These are phyloP conservation scores for Nysson spinosus DNA, from an alignment of 2,888 invertebrate species.

Conservation along the genomic window DNA sequence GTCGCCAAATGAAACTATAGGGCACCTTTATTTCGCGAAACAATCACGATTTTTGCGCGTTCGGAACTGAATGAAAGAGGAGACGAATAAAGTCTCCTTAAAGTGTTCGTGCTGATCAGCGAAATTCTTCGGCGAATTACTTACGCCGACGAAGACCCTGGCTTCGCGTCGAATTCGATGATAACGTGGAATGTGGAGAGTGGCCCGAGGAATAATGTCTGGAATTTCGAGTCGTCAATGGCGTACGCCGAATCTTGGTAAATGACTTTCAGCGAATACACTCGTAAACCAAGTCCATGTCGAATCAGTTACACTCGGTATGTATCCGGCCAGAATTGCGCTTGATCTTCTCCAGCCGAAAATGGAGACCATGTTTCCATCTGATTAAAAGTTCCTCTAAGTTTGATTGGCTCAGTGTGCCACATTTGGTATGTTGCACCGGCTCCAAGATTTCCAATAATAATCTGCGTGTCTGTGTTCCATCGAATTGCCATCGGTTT, in stretches of 20 bases:
- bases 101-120: slow-evolving; percentile 31
- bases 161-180: slow-evolving; percentile 29
- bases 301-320: slow-evolving; percentile 21
- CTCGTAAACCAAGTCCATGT: slow-evolving; percentile 19
- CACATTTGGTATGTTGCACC: too few species aligned
- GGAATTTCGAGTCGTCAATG: slow-evolving; percentile 39
- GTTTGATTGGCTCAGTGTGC: too few species aligned
- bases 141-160: slow-evolving; percentile 12
- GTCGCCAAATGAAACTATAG: slow-evolving; percentile 20
- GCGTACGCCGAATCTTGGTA: slow-evolving; percentile 31
- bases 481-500: too few species aligned
- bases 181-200: slow-evolving; percentile 31
- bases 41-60: slow-evolving; percentile 21
- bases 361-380: background rate
- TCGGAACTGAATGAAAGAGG: background rate
- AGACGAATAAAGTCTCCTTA: slow-evolving; percentile 11
- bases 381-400: slow-evolving; percentile 1
- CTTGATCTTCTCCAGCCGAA: background rate
- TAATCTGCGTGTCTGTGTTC: too few species aligned
- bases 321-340: slow-evolving; percentile 6
- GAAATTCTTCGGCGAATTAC: slow-evolving; percentile 52
- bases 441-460: too few species aligned
- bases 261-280: slow-evolving; percentile 38
- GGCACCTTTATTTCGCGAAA: slow-evolving; percentile 27
- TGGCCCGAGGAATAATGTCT: slow-evolving; percentile 32